phyloP scores from a whole-genome alignment of 2,888 invertebrate species.

The Ophonus ardosiacus region DNA sequence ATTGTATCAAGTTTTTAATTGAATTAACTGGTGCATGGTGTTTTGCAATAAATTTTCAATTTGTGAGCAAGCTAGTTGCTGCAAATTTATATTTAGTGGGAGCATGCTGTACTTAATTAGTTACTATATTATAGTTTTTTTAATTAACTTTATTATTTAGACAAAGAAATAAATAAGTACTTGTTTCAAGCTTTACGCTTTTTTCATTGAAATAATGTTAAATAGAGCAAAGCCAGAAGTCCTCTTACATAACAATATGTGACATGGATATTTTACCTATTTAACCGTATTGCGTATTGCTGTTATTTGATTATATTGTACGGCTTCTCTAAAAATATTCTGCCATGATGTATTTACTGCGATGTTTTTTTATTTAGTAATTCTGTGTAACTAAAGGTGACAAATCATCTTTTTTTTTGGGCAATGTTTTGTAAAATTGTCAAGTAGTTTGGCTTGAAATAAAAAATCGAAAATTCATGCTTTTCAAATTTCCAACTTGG shows the following conservation, averaged over 20 bases:
- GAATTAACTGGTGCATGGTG: background rate
- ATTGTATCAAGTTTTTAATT: conserved; percentile 8
- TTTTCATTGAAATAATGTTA: no score
- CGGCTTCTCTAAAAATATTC: background rate
- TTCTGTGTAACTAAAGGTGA: no score
- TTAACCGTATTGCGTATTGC: background rate
- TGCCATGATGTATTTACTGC: no score
- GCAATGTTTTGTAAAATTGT: no score
- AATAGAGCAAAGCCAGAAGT: no score
- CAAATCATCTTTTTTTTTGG: no score
- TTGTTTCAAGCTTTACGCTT: no score
- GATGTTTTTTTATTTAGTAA: no score
- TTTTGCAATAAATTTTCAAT: background rate
- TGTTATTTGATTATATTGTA: background rate
- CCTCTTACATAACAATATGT: background rate
- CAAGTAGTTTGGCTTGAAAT: no score
- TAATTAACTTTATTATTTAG: background rate
- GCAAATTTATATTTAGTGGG: background rate
- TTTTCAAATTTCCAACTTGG: no score
- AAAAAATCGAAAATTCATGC: no score
- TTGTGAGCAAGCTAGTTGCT: background rate
- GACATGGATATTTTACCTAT: background rate
- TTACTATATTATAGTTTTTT: background rate
- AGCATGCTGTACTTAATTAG: background rate
- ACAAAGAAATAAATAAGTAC: no score